phyloP scores from a whole-genome alignment of 2,113 vertebrate species.

The Helogale parvula region DNA sequence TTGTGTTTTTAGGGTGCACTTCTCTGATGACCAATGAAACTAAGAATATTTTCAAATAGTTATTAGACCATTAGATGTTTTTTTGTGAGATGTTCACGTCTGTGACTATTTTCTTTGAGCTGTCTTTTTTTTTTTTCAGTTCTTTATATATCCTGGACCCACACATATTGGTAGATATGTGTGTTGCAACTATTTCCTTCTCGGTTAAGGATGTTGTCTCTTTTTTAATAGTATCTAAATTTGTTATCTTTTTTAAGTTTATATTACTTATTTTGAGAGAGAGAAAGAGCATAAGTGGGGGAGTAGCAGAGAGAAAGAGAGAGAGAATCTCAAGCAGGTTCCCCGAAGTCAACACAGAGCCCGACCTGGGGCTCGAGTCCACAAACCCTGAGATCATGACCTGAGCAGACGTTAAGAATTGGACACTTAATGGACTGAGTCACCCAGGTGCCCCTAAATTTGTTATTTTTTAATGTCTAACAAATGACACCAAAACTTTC shows the following conservation, averaged over 20 bases:
- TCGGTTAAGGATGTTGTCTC: background rate
- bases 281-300: no score
- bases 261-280: no score
- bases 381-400: no score
- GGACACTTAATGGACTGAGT: no score
- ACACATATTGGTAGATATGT: background rate
- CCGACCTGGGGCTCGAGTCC: no score
- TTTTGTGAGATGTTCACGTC: background rate
- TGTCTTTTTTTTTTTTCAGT: background rate
- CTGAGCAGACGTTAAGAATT: no score
- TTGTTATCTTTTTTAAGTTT: background rate
- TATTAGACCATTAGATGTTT: background rate
- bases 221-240: background rate
- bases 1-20: background rate
- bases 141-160: background rate
- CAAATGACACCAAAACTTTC: background rate
- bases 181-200: background rate
- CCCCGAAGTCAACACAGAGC: no score
- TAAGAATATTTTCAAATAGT: background rate
- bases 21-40: background rate
- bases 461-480: background rate
- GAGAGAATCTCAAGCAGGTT: no score
- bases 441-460: background rate
- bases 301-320: no score
- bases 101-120: background rate